Conservation (phyloP, 1,140 invertebrate genomes). For the Drosophila sproati region DNA sequence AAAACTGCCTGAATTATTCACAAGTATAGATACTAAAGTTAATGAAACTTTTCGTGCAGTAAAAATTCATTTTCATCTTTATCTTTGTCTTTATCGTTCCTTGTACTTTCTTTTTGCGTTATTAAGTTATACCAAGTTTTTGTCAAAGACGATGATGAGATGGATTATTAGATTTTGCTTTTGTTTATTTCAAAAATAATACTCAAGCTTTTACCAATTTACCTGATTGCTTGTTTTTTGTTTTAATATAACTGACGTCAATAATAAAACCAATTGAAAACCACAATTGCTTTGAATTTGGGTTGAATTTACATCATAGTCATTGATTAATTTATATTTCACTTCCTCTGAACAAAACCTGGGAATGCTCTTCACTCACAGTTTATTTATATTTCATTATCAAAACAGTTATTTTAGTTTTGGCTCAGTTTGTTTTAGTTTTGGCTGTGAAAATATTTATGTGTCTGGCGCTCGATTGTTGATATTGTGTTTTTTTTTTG, state of each 20-base stretch:
- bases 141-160: neutral
- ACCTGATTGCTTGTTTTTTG: neutral
- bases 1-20: too few species aligned
- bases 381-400: constrained; percentile 27
- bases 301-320: neutral
- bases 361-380: neutral
- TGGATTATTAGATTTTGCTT: neutral
- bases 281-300: neutral
- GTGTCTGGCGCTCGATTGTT: constrained; percentile 1
- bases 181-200: neutral
- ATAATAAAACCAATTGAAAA: neutral
- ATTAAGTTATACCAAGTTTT: constrained; percentile 43
- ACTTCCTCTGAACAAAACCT: neutral
- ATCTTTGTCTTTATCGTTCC: constrained; percentile 3
- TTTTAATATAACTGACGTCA: neutral
- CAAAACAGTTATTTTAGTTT: constrained; percentile 15
- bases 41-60: constrained; percentile 5
- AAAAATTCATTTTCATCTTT: constrained; percentile 39
- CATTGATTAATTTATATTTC: neutral
- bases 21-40: too few species aligned
- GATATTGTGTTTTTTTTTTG: neutral
- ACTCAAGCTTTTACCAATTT: neutral
- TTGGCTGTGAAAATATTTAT: constrained; percentile 12
- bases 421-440: neutral
- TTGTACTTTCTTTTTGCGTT: constrained; percentile 5